phyloP scores from a whole-genome alignment of 2,797 vertebrate species.

The Brachymystax lenok region DNA sequence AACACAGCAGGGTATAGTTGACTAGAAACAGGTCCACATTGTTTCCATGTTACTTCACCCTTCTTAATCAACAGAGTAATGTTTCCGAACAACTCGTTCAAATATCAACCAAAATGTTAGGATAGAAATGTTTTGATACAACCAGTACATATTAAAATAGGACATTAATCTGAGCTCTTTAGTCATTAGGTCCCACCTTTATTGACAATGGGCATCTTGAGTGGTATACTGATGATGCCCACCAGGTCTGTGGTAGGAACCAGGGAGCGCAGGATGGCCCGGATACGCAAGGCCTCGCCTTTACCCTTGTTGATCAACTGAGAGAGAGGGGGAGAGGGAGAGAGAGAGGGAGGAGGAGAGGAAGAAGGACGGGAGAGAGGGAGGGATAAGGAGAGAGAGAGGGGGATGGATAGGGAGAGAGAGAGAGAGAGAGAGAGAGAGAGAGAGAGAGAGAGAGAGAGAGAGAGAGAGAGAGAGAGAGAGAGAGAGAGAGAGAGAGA shows the following conservation, averaged over 20 bases:
- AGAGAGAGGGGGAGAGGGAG: slow-evolving; percentile 25
- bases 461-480: not conserved
- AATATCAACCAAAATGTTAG: too few relatives aligned
- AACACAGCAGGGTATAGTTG: too few relatives aligned
- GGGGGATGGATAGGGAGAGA: not conserved
- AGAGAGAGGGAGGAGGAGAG: not conserved
- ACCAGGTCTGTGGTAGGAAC: slow-evolving; percentile 95
- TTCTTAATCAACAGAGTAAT: too few relatives aligned
- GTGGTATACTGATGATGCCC: slow-evolving; percentile 95
- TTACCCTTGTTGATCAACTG: slow-evolving; percentile 98
- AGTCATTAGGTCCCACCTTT: slow-evolving; percentile 80
- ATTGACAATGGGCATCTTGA: slow-evolving; percentile 88
- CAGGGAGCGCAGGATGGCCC: slow-evolving; percentile 95
- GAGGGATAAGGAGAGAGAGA: not conserved
- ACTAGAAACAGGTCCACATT: too few relatives aligned
- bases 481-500: too few relatives aligned
- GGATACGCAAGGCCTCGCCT: slow-evolving; percentile 95
- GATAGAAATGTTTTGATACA: too few relatives aligned
- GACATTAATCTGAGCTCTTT: not conserved
- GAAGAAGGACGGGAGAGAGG: not conserved
- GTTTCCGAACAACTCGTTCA: too few relatives aligned
- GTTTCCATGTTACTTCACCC: too few relatives aligned
- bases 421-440: not conserved
- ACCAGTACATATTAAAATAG: too few relatives aligned
- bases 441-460: not conserved